A percentile compares a stretch with the other conserved stretches of the same genome.
These are phyloP conservation scores for Nymphalis urticae DNA, from an alignment of 2,888 invertebrate genomes.

Conservation along the genomic window DNA sequence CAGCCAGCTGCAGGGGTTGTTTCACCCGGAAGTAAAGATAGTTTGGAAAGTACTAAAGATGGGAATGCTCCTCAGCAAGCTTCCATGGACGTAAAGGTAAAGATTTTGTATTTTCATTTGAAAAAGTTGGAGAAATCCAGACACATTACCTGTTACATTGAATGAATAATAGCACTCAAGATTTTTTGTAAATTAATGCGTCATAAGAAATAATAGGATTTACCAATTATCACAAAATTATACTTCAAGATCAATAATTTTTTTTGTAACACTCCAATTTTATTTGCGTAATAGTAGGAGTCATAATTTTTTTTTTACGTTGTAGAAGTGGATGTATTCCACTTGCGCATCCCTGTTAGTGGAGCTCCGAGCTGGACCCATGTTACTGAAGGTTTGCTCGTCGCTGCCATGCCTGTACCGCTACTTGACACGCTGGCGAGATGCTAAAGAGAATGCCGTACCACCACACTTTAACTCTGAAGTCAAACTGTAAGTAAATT, in stretches of 20 bases:
- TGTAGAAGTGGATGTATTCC: constrained; percentile 88
- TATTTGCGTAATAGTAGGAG: not conserved
- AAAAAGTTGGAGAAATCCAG: too few relatives aligned
- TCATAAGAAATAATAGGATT: too few relatives aligned
- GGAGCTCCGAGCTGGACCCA: constrained; percentile 90
- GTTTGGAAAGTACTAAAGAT: constrained; percentile 64
- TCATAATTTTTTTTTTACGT: not conserved
- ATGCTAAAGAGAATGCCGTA: constrained; percentile 85
- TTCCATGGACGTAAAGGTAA: constrained; percentile 70
- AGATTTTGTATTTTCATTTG: not conserved
- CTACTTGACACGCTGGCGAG: constrained; percentile 78
- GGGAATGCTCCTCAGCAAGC: constrained; percentile 60
- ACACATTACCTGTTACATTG: too few relatives aligned
- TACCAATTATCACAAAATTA: too few relatives aligned
- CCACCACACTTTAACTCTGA: constrained; percentile 87
- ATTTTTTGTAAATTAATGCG: too few relatives aligned
- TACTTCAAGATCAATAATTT: not conserved
- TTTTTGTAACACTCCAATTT: not conserved
- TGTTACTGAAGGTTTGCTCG: constrained; percentile 90
- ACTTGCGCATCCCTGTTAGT: constrained; percentile 90
- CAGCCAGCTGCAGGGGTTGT: constrained; percentile 50
- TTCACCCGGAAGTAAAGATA: constrained; percentile 69
- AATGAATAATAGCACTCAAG: too few relatives aligned
- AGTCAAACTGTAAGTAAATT: constrained; percentile 77
- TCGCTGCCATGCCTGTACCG: constrained; percentile 85